These are phyloP conservation scores for Triops longicaudatus DNA, from an alignment of 1,140 invertebrate genomes.

Conservation along the genomic window DNA sequence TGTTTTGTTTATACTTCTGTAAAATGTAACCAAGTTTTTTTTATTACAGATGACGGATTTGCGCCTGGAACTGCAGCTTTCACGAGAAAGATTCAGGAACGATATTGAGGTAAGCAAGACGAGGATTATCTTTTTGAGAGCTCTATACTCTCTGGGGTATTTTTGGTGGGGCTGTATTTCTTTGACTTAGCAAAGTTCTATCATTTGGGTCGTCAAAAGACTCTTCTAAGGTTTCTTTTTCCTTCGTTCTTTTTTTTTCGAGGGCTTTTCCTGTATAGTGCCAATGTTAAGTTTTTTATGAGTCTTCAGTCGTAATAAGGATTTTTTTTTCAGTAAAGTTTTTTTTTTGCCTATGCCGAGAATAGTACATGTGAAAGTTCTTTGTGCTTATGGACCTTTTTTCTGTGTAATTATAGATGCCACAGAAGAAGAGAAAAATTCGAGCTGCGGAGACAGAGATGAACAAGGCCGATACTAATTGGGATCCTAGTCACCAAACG, in stretches of 20 bases:
- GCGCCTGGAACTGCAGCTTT: slow-evolving; percentile 23
- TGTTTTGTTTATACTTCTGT: neutral
- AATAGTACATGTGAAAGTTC: too few species aligned
- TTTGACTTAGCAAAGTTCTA: neutral
- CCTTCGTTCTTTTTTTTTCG: too few species aligned
- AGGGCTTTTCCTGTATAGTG: too few species aligned
- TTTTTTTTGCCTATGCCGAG: too few species aligned
- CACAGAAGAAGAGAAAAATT: slow-evolving; percentile 16
- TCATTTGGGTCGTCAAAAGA: too few species aligned
- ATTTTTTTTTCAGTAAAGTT: too few species aligned
- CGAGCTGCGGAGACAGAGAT: neutral
- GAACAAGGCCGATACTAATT: neutral
- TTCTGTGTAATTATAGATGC: slow-evolving; percentile 4
- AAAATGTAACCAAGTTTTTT: neutral
- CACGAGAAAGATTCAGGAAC: neutral
- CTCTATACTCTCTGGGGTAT: neutral
- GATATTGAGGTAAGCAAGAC: neutral
- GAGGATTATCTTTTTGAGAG: neutral
- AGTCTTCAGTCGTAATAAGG: too few species aligned
- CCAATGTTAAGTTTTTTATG: too few species aligned
- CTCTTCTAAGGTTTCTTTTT: too few species aligned
- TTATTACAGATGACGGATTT: slow-evolving; percentile 23
- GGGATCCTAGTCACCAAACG: neutral
- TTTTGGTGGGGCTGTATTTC: neutral
- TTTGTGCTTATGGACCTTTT: too few species aligned